Base-by-base conservation (phyloP, 2,797 vertebrate species). In the Apogon talboti region DNA sequence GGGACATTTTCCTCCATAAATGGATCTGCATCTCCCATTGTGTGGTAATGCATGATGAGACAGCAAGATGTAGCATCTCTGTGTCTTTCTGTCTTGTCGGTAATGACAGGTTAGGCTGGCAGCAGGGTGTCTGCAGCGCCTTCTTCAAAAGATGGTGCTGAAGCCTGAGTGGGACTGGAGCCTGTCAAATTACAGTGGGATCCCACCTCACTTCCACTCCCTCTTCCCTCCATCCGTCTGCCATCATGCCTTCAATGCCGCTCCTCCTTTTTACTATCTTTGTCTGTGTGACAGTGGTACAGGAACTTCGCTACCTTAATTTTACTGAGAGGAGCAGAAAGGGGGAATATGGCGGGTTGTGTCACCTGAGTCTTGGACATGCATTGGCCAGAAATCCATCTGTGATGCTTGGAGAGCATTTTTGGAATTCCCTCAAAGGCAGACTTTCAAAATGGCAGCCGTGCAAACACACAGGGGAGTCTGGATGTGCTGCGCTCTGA, bases 131-230 rank as follows among this genome's bases (percentile, higher is more conserved):
- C 84, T 82, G 74, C 71, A 64, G 24, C 44, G 60, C 80, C 73
- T 64, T 68, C 79, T 76, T 74, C 66, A 81, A 79, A 78, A 72
- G 59, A 76, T 16, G 66, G 46, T 53, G 72, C 74, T 59, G 63
- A 54, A 81, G 74, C 78, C 77, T 1, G 62, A 74, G 61, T 35
- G 57, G 61, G 67, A 81, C 77, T 55, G 75, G 83, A 87, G 84
- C 78, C 81, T 79, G 86, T 88, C 82, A 87, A 83, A 84, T 88
- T 86, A 85, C 78, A 88, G 82, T 80, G 73, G 73, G 73, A 81
- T 81, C 75, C 83, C 74, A 64, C 72, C 76, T 82, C 76, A 24
- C 70, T 46, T 75, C 76, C 64, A 59, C 62, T 74, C 76, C 63
- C 45, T 71, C 61, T 51, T 45, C 59, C 41, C 70, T 82, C 76